Evolutionary conservation across 2,888 invertebrate genomes (phyloP), one percentile per base, ranked within the genome.

Genomic region (Carterocephalus palaemon): DNA sequence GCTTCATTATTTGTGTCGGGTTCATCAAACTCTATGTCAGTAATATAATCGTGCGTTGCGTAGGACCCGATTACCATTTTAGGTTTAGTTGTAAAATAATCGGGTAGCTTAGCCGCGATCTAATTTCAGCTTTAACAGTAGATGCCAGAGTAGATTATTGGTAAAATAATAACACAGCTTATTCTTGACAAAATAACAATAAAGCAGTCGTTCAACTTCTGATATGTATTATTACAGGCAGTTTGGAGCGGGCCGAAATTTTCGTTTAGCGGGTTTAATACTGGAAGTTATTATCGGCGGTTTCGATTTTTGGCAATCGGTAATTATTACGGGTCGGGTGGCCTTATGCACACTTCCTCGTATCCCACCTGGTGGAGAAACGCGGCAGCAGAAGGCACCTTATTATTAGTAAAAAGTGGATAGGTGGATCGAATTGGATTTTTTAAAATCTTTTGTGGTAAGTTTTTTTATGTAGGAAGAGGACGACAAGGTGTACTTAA

Each of bases 361-460:
- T 77, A 52, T 57, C 51, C 71, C 85, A 84, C 69, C 81, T 85
- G 84, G 62, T 73, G 66, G 75, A 56, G 79, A 80, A 80, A 80
- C 75, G 62, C 58, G 60, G 64, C 67, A 64, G 62, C 67, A 64
- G 57, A 63, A 62, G 62, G 69, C 72, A 75, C 72, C 70, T 72
- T 75, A 66, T 75, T 66, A 77, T 80, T 73, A 74, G 57, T 76
- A 75, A 78, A 81, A 81, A 76, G 69, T 74, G 67, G 62, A 67
- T 69, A 64, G 63, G 59, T 60, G 57, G 52, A 67, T 53, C 65
- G n/a, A n/a, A 74, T 76, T 81, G 76, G 68, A 70, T 70, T 78
- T 70, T 65, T 56, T 56, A 55, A 62, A 56, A 59, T 55, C 65
- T 60, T 68, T 78, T 80, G 73, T 77, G 59, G 59, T 63, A 32